Conservation (phyloP, 2,888 invertebrate genomes). For the Priocnemis perturbator region DNA sequence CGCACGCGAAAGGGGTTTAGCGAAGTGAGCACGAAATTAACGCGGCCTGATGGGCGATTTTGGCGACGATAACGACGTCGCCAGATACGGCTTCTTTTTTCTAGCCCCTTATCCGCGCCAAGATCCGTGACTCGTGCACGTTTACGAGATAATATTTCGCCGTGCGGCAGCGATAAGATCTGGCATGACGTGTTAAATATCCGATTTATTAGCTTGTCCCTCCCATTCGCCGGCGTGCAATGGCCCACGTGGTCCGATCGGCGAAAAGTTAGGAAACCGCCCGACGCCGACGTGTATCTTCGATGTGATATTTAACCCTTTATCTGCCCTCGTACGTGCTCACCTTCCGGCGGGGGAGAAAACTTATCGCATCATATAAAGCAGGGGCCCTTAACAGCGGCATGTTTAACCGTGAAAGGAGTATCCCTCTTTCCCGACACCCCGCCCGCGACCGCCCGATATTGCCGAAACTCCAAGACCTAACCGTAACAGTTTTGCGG, state of each 20-base stretch:
- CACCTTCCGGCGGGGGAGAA: slow-evolving; percentile 6
- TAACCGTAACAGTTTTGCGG: slow-evolving; percentile 48
- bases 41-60: slow-evolving; percentile 49
- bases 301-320: slow-evolving; percentile 4
- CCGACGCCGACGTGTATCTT: too few relatives aligned
- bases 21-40: slow-evolving; percentile 39
- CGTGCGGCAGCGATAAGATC: slow-evolving; percentile 26
- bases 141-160: slow-evolving; percentile 43
- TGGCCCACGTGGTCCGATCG: too few relatives aligned
- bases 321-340: background rate
- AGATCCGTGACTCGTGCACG: slow-evolving; percentile 46
- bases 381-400: slow-evolving; percentile 18
- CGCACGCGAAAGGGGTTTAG: slow-evolving; percentile 44
- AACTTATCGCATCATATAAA: slow-evolving; percentile 24
- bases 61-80: slow-evolving; percentile 37
- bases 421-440: slow-evolving; percentile 9
- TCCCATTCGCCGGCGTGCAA: background rate
- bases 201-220: slow-evolving; percentile 42
- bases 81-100: slow-evolving; percentile 9
- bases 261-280: too few relatives aligned
- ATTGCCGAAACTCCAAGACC: slow-evolving; percentile 43
- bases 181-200: slow-evolving; percentile 44
- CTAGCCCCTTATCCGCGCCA: background rate
- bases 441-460: slow-evolving; percentile 11
- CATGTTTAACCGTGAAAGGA: slow-evolving; percentile 37